These are phyloP conservation scores for Odocoileus virginianus DNA, from an alignment of 2,113 vertebrate genomes.

Conservation along the genomic window DNA sequence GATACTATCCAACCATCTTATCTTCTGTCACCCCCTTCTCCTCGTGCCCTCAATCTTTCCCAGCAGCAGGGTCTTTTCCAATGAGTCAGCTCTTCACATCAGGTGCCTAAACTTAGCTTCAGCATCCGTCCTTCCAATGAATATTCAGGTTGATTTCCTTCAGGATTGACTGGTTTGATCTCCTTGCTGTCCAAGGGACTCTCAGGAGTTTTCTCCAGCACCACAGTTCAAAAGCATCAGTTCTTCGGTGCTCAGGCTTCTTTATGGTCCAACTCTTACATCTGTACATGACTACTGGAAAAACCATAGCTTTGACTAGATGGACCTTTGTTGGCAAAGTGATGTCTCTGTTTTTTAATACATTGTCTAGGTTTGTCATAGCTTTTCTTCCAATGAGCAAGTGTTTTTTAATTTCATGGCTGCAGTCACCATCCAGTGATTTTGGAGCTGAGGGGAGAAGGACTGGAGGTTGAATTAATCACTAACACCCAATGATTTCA, in stretches of 20 bases:
- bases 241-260: not conserved
- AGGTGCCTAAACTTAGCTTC: not conserved
- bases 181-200: not conserved
- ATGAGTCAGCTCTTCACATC: not conserved
- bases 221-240: not conserved
- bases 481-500: not conserved
- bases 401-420: not conserved
- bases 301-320: not conserved
- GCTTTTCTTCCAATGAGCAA: not conserved
- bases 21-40: not conserved
- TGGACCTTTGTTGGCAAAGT: not conserved
- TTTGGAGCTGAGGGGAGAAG: not conserved
- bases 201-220: not conserved
- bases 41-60: not conserved
- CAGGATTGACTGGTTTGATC: not conserved
- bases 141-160: not conserved
- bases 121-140: not conserved
- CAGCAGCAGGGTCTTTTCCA: not conserved
- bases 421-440: not conserved
- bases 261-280: not conserved
- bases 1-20: not conserved
- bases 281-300: not conserved
- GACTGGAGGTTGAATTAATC: not conserved
- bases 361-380: not conserved
- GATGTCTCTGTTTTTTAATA: not conserved